phyloP scores from a whole-genome alignment of 2,888 invertebrate genomes.

The Asteroscopus sphinx region DNA sequence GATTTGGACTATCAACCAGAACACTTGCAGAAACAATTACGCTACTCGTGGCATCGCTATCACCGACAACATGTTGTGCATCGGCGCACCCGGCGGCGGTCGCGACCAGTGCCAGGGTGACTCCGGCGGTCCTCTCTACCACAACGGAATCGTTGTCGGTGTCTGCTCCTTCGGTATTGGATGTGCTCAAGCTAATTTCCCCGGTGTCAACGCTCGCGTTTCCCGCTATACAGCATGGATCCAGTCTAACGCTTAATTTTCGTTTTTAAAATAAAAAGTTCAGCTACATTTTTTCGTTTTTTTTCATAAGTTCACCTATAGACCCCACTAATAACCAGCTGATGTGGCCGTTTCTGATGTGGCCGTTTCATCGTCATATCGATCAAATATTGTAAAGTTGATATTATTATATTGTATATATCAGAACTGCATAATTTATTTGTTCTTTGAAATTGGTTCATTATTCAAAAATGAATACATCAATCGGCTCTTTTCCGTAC shows the following conservation, averaged over 20 bases:
- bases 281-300: too few species aligned
- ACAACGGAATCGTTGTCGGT: conserved; percentile 69
- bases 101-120: conserved; percentile 79
- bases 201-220: conserved; percentile 68
- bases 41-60: neutral
- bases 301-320: too few species aligned
- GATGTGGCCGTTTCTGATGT: too few species aligned
- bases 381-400: too few species aligned
- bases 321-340: too few species aligned
- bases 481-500: too few species aligned
- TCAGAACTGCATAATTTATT: too few species aligned
- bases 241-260: conserved; percentile 14
- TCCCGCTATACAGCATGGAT: conserved; percentile 38
- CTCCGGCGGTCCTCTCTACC: conserved; percentile 73
- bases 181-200: conserved; percentile 64
- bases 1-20: conserved; percentile 65
- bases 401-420: too few species aligned
- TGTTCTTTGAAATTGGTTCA: too few species aligned
- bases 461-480: too few species aligned
- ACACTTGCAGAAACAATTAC: conserved; percentile 61
- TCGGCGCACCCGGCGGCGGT: conserved; percentile 69
- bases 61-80: conserved; percentile 65
- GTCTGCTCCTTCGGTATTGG: conserved; percentile 68
- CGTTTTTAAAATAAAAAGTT: too few species aligned
- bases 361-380: too few species aligned